Base-by-base conservation (phyloP, 37 sponge, comb jelly and placozoan species). In the Crambe crambe region DNA sequence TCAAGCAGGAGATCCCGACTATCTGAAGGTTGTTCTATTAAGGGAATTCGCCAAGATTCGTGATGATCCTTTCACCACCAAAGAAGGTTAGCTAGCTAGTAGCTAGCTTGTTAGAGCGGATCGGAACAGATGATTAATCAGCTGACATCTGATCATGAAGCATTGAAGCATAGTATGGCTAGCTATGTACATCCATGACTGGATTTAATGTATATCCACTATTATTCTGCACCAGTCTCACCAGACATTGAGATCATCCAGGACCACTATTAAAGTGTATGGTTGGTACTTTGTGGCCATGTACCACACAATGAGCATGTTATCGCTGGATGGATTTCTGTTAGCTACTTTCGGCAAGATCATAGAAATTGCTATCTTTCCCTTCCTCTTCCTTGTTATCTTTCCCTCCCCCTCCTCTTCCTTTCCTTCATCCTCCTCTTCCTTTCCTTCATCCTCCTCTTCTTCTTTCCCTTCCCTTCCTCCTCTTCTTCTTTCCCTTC, bases 1-100 rank as follows among this genome's bases (percentile, higher is more conserved):
- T 72, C 29, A 73, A 2, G 12, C 54, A 21, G 86, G 86, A 21
- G 86, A 86, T 66, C 80, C 86, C 0, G 79, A 79, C 64, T 64
- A 69, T 26, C 57, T 86, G 68, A 79, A 78, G 86, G 32, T 79
- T 0, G 73, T 74, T 25, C 42, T 74, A 12, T 43, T 79, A 25
- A 18, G 30, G 35, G 66, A 65, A 9, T 18, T 65, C 20, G 72
- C 26, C 58, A 83, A 29, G 9, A 58, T 15, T 9, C 21, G 15
- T 65, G 31, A 65, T 2, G 66, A 30, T 30, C 15, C 15, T 9
- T 6, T 34, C 32, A 65, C 10, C 34, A 65, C 31, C 35, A 65
- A 65, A 31, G 66, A 65, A 65, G 66, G 66, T 65, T 47, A 47
- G 51, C 51, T 47, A 47, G 51, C 12, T 6, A 67, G 56, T 47